These are phyloP conservation scores for Aphidius ervi DNA, from an alignment of 1,140 invertebrate species.

Conservation along the genomic window DNA sequence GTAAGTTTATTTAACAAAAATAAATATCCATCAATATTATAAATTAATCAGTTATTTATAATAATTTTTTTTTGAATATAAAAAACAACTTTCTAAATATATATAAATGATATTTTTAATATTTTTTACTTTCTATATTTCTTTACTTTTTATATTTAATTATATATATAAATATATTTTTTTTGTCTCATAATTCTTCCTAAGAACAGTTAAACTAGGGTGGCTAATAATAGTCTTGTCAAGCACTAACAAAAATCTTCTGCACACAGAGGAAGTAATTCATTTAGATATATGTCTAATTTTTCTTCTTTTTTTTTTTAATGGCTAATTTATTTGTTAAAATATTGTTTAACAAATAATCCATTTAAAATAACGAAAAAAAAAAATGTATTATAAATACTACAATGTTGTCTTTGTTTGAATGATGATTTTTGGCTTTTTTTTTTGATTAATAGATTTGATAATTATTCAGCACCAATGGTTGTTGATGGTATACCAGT, in stretches of 20 bases:
- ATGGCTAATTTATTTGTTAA: neutral
- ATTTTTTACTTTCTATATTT: neutral
- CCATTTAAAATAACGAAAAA: neutral
- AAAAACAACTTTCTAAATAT: neutral
- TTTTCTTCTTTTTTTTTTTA: slow-evolving; percentile 36
- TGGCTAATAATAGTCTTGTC: slow-evolving; percentile 46
- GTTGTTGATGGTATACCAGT: slow-evolving; percentile 95
- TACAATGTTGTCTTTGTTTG: neutral
- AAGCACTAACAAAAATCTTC: slow-evolving; percentile 34
- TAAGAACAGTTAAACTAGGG: slow-evolving; percentile 30
- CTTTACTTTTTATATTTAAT: too few relatives aligned
- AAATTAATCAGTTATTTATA: neutral
- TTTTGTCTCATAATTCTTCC: slow-evolving; percentile 26
- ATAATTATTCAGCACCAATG: slow-evolving; percentile 97
- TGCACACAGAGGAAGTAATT: slow-evolving; percentile 44
- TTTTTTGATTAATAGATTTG: slow-evolving; percentile 66
- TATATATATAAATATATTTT: neutral
- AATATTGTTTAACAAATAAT: neutral
- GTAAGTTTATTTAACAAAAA: slow-evolving; percentile 58
- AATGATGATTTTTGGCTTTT: neutral
- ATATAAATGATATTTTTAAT: slow-evolving; percentile 14
- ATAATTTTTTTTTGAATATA: slow-evolving; percentile 2
- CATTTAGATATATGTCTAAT: neutral
- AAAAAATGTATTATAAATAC: neutral
- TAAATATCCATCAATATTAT: neutral